Percentiles rank a stretch among this genome's conserved stretches.
Conservation (phyloP, 1,140 invertebrate genomes). For the Halesus radiatus region DNA sequence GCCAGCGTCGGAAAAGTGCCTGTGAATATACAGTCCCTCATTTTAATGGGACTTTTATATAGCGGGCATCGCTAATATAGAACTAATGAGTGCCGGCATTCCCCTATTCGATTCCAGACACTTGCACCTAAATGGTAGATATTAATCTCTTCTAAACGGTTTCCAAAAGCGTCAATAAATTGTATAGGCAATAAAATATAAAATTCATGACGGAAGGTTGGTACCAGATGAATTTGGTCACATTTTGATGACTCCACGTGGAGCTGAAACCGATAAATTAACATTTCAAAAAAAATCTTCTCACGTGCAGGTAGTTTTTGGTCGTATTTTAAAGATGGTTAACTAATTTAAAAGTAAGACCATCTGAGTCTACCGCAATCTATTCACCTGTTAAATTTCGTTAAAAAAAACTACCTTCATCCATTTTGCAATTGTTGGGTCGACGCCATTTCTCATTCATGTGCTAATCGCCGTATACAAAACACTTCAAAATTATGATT, state of each 20-base stretch:
- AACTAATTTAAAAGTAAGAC: too few species aligned
- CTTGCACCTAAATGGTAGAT: conserved; percentile 8
- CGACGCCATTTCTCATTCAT: conserved; percentile 33
- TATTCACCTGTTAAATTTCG: conserved; percentile 14
- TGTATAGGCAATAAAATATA: too few species aligned
- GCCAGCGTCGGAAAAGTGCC: conserved; percentile 11
- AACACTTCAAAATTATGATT: conserved; percentile 36
- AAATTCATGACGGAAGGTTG: too few species aligned
- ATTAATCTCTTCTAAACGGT: not conserved
- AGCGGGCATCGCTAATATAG: conserved; percentile 23
- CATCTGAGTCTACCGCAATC: not conserved
- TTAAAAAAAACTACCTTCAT: not conserved
- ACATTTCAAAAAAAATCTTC: too few species aligned
- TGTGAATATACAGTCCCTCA: conserved; percentile 21
- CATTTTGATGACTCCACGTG: too few species aligned
- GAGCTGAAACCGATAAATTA: too few species aligned
- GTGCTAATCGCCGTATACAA: conserved; percentile 30
- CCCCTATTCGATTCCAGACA: conserved; percentile 17
- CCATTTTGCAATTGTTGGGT: conserved; percentile 19
- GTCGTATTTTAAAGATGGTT: too few species aligned
- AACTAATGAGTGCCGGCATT: conserved; percentile 15
- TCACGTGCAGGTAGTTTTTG: too few species aligned
- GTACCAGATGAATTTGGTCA: too few species aligned
- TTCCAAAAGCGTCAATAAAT: not conserved
- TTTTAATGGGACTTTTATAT: conserved; percentile 33